Conservation (phyloP, 2,113 vertebrate species). For the human (Homo sapiens) region DNA sequence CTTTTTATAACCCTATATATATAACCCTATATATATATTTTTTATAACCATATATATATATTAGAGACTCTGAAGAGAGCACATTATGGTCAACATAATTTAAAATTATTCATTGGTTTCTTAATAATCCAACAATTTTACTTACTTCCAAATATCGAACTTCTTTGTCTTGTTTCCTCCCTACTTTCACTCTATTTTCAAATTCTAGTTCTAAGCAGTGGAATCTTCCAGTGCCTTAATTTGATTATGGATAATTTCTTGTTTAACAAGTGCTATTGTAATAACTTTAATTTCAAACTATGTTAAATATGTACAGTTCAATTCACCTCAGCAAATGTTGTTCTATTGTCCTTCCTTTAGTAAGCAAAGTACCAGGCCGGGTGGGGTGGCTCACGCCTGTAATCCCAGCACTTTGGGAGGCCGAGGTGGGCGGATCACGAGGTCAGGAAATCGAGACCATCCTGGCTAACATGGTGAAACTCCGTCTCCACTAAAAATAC, state of each 20-base stretch:
- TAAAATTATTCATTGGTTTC: conserved; percentile 18
- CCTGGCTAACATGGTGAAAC: too few relatives aligned
- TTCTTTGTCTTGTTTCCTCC: neutral
- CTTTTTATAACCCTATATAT: neutral
- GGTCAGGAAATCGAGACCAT: too few relatives aligned
- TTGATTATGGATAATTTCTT: conserved; percentile 12
- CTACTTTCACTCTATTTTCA: neutral
- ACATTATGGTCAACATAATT: neutral
- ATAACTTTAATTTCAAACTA: conserved; percentile 33
- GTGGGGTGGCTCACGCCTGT: too few relatives aligned
- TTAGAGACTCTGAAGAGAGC: neutral
- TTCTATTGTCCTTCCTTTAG: neutral
- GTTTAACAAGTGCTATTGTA: neutral
- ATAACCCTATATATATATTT: neutral
- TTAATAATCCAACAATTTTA: neutral
- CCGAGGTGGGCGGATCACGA: too few relatives aligned
- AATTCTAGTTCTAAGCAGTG: neutral
- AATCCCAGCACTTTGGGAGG: too few relatives aligned
- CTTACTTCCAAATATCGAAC: neutral
- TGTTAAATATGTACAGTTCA: neutral
- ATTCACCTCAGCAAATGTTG: neutral
- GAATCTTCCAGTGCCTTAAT: neutral
- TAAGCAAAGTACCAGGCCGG: neutral
- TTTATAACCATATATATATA: neutral
- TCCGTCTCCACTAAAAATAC: too few relatives aligned